These are phyloP conservation scores for Catharus minimus DNA, from an alignment of 2,113 vertebrate genomes.

Conservation along the genomic window DNA sequence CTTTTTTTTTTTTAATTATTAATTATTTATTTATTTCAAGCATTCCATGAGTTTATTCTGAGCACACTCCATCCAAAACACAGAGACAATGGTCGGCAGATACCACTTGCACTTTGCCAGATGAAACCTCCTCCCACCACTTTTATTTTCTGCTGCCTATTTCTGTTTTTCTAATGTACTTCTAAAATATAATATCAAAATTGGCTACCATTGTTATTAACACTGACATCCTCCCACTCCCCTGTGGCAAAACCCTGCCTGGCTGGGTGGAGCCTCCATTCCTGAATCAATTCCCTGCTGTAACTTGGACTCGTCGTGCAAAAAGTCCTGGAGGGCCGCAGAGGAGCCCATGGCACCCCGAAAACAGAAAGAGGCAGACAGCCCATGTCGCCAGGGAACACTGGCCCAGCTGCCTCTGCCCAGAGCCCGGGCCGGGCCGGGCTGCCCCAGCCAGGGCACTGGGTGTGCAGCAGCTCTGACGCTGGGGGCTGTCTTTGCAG, in stretches of 20 bases:
- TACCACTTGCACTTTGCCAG: conserved; percentile 59
- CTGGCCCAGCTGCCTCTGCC: conserved; percentile 6
- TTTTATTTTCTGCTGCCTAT: conserved; percentile 70
- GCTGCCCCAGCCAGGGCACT: rapidly evolving
- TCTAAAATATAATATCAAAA: not conserved
- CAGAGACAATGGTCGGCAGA: not conserved
- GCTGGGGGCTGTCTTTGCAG: conserved; percentile 74
- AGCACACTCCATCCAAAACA: conserved; percentile 30
- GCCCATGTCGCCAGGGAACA: conserved; percentile 47
- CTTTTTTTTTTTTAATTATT: not conserved
- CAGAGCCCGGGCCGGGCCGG: not conserved
- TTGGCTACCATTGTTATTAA: conserved; percentile 17
- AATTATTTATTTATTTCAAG: conserved; percentile 68
- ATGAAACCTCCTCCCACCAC: conserved; percentile 65
- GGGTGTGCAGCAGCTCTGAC: not conserved
- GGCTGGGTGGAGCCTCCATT: not conserved
- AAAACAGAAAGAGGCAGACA: conserved; percentile 75
- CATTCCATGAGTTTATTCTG: conserved; percentile 47
- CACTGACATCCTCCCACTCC: not conserved
- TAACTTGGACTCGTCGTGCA: not conserved
- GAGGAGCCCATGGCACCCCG: not conserved
- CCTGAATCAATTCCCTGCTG: not conserved
- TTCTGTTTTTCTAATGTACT: conserved; percentile 51
- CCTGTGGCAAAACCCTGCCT: not conserved
- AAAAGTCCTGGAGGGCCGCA: not conserved